Base-by-base conservation (phyloP, 2,797 vertebrate genomes). In the Botia kubotai region DNA sequence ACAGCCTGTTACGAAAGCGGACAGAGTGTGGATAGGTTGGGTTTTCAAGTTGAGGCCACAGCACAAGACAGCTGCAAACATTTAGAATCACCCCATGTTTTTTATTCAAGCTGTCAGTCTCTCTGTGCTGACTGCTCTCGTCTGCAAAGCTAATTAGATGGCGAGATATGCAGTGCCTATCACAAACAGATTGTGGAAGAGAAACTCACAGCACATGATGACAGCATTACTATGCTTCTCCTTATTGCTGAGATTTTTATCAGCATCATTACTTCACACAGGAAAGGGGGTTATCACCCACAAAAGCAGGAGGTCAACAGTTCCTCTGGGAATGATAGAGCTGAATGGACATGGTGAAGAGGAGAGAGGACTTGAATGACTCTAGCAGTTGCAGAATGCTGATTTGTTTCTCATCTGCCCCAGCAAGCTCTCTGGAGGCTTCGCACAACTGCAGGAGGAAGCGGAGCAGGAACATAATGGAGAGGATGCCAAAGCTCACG, bases 401-500 rank as follows among this genome's bases (percentile, higher is more conserved):
- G 82, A 91, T 90, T 81, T 80, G 75, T 91, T 94, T 92, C 87
- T 91, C 88, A 89, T 87, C 89, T 88, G 89, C 86, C 84, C 69
- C 63, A 52, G 36, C n/a, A 74, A 86, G 86, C 82, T 91, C 87
- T 88, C 87, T 71, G 26, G 88, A 88, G 93, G 92, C 79, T 79
- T 84, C 72, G 85, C 86, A 67, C 82, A 87, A 87, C 86, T 87
- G 89, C 79, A 87, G 81, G 82, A 69, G 90, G 89, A 90, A 89
- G 88, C 62, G 70, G 68, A 58, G 69, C 74, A 58, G 77, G 76
- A 87, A 84, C 85, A 82, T 87, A 90, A 88, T 88, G 94, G 92
- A 82, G 92, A 82, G 70, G 87, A 92, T 92, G 91, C 91, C 91
- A 90, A 89, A 94, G 89, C 88, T 86, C 86, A 92, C 92, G 87